phyloP scores from a whole-genome alignment of 2,888 invertebrate species.

The Mamestra brassicae region DNA sequence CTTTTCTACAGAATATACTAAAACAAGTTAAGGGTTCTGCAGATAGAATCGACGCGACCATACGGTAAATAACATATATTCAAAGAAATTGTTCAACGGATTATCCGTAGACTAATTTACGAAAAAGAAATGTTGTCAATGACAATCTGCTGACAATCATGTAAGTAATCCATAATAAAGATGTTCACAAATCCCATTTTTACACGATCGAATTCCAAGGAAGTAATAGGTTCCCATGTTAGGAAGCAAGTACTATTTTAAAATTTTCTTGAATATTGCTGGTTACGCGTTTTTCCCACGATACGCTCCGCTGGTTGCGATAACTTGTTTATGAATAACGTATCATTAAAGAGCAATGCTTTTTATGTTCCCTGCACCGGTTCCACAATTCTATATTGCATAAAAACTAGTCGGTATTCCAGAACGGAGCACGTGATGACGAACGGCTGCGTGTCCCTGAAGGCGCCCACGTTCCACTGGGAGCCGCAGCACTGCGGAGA shows the following conservation, averaged over 20 bases:
- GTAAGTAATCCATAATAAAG: conserved; percentile 12
- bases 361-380: conserved; percentile 68
- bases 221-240: conserved; percentile 40
- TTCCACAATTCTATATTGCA: conserved; percentile 74
- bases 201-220: conserved; percentile 23
- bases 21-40: background rate
- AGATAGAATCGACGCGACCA: background rate
- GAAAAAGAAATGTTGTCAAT: no score
- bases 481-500: conserved; percentile 95
- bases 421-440: conserved; percentile 91
- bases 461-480: conserved; percentile 95
- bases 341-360: conserved; percentile 68
- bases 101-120: background rate
- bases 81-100: no score
- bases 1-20: conserved; percentile 3
- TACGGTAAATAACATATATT: no score
- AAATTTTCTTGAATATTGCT: conserved; percentile 69
- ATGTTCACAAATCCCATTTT: conserved; percentile 26
- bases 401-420: conserved; percentile 89
- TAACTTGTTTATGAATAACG: conserved; percentile 69
- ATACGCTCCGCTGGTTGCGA: conserved; percentile 66
- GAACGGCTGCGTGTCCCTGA: conserved; percentile 94
- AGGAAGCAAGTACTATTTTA: conserved; percentile 34
- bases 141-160: no score
- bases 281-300: conserved; percentile 71